A percentile compares a stretch with the other conserved stretches of the same genome.
These are phyloP conservation scores for Hybos culiciformis DNA, from an alignment of 2,888 invertebrate species.

Conservation along the genomic window DNA sequence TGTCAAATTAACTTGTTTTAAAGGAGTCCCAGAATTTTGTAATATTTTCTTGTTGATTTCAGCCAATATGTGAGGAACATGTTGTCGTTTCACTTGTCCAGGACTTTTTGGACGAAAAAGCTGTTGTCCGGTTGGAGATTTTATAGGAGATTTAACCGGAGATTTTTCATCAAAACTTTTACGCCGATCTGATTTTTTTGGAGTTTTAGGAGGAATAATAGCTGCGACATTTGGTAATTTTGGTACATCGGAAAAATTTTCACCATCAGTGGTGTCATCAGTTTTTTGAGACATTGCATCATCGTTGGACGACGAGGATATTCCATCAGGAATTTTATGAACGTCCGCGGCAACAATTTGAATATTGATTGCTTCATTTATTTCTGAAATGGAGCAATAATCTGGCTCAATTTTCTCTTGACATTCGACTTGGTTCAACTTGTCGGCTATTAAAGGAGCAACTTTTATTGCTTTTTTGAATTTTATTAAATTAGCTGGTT, in stretches of 20 bases:
- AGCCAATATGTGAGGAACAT: conserved; percentile 30
- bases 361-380: conserved; percentile 37
- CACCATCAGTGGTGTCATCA: conserved; percentile 25
- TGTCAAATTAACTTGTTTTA: not conserved
- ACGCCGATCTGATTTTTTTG: conserved; percentile 15
- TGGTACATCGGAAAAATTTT: conserved; percentile 46
- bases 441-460: conserved; percentile 17
- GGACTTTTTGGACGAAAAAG: conserved; percentile 6
- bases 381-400: conserved; percentile 64
- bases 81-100: conserved; percentile 28
- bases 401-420: conserved; percentile 45
- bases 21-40: not conserved
- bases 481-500: conserved; percentile 59
- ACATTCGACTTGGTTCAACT: conserved; percentile 22
- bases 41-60: conserved; percentile 32
- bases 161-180: no score
- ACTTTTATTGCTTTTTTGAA: conserved; percentile 38
- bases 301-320: conserved; percentile 3
- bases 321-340: conserved; percentile 24
- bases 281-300: conserved; percentile 25
- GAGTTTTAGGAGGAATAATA: conserved; percentile 49
- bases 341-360: conserved; percentile 43
- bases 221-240: conserved; percentile 62
- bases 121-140: no score
- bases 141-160: no score